Base-by-base conservation (phyloP, 2,888 invertebrate species). In the Nasonovia ribisnigri region DNA sequence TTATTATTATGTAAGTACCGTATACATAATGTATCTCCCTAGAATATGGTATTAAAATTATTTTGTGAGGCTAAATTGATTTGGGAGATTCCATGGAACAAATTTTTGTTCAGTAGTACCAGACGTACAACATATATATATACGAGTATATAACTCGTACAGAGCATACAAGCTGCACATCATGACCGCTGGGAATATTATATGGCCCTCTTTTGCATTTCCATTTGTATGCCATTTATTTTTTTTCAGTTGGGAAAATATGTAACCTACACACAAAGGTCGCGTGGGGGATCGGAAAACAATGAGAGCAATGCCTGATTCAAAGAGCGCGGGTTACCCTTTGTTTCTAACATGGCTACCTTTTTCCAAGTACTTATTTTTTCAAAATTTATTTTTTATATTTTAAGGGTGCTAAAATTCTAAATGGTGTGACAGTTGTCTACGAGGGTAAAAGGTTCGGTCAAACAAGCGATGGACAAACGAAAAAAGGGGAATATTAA, bases 201-300 rank as follows among this genome's bases (percentile, higher is more conserved):
- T 84, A 89, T 57, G 16, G 90, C 90, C 93, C 93, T 51, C 67
- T 51, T 84, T 93, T 90, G 90, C 93, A 87, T 93, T 93, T 90
- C 86, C 51, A 90, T 93, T 93, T 84, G 93, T 86, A 93, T 54
- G 48, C 92, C 93, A 43, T 88, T 84, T 93, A 88, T 86, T 93
- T 89, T 92, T 51, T 90, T 90, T 48, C 90, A 67, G 67, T 48
- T 51, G 90, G 86, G 90, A 77, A 93, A 93, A 93, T 86, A 60
- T 90, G 89, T 93, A 90, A 93, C 93, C 90, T 90, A 90, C 90
- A 90, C 90, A 93, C 93, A 93, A 93, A 93, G 93, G 93, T 93
- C 93, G 93, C 48, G 90, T 86, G 67, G 84, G 84, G 90, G 57
- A 93, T 89, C 60, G 51, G 90, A 51, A 90, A 93, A 93, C 93